Evolutionary conservation across 2,113 vertebrate species (phyloP).

Genomic region (Colistium nudipinnis): DNA sequence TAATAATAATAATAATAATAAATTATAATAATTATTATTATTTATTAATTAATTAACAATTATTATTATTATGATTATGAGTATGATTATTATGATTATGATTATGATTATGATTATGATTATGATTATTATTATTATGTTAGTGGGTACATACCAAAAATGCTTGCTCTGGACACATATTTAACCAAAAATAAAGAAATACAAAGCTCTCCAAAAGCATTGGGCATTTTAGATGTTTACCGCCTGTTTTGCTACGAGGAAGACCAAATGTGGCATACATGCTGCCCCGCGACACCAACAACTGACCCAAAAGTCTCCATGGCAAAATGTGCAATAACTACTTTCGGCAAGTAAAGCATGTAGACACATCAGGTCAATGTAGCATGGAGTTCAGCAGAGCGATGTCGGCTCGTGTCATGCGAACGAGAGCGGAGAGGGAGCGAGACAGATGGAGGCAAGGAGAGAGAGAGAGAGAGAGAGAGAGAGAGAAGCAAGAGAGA

Average conservation of each 20-base stretch:
- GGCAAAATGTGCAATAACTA: constrained; percentile 8
- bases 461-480: too few species aligned
- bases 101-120: too few species aligned
- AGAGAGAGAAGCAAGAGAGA: not conserved
- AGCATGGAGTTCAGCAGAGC: constrained; percentile 26
- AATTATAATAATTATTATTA: too few species aligned
- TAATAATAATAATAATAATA: too few species aligned
- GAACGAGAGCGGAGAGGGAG: constrained; percentile 13
- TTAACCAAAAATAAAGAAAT: too few species aligned
- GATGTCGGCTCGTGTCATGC: not conserved
- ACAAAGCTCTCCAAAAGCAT: too few species aligned
- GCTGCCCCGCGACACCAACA: constrained; percentile 32
- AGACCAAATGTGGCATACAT: constrained; percentile 34
- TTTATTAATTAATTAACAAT: too few species aligned
- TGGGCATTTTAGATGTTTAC: too few species aligned
- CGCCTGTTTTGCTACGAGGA: too few species aligned
- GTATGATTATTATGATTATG: too few species aligned
- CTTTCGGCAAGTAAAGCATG: constrained; percentile 29
- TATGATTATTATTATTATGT: too few species aligned
- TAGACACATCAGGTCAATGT: constrained; percentile 46
- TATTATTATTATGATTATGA: too few species aligned
- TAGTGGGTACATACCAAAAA: not conserved
- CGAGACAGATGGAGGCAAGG: not conserved
- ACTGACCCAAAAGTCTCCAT: constrained; percentile 37
- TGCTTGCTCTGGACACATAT: constrained; percentile 17